These are phyloP conservation scores for Cancer borealis DNA, from an alignment of 2,888 invertebrate species.

Conservation along the genomic window DNA sequence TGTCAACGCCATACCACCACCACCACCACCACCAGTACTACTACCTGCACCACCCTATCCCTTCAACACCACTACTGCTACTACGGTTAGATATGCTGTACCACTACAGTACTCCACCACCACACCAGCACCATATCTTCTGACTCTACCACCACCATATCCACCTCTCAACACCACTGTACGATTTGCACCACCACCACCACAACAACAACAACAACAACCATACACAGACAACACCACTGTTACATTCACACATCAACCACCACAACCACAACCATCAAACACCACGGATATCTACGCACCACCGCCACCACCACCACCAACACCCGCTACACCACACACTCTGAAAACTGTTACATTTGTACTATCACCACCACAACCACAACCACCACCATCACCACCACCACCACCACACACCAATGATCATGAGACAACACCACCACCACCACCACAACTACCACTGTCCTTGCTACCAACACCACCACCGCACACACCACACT, in stretches of 20 bases:
- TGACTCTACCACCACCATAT: no score
- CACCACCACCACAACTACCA: not conserved
- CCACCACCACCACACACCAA: not conserved
- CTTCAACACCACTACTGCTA: no score
- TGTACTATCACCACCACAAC: not conserved
- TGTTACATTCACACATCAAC: no score
- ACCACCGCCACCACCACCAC: not conserved
- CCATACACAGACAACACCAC: not conserved
- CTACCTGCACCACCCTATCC: no score
- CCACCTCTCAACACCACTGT: not conserved
- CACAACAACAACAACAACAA: not conserved
- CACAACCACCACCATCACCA: not conserved
- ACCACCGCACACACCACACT: not conserved
- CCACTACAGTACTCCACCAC: no score
- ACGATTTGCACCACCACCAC: not conserved
- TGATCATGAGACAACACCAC: not conserved
- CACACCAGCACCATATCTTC: no score
- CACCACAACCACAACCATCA: not conserved
- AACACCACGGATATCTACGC: not conserved
- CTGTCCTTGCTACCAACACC: not conserved
- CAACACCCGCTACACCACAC: not conserved
- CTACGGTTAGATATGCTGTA: no score
- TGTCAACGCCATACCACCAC: no score
- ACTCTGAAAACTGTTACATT: not conserved
- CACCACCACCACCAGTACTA: no score